Base-by-base conservation (phyloP, 1,140 invertebrate genomes). In the Heliconius nattereri region DNA sequence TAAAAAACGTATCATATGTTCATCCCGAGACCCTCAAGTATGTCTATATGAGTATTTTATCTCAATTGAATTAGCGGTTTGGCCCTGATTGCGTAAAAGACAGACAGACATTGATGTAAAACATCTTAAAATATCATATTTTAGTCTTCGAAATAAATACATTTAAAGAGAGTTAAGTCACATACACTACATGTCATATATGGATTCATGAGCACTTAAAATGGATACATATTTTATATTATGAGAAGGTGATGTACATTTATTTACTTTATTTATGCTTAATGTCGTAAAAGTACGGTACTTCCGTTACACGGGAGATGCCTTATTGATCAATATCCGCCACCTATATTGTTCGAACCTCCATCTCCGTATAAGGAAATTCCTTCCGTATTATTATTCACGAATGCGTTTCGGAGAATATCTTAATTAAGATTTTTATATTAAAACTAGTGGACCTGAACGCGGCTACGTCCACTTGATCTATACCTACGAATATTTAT, bases 351-450 rank as follows among this genome's bases (percentile, higher is more conserved):
- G 60, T 66, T 23, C 23, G 60, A 66, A 66, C 26, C 29, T 66
- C 26, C 29, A 66, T 66, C 60, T 66, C 60, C 60, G 60, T 29
- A 11, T 11, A 26, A 66, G 60, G 60, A 66, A 66, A 66, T 66
- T 57, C 54, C 3, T 2, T 3, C n/a, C 54, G 54, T 57, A 3
- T 57, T 57, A 23, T 57, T 57, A 57, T 57, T n/a, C 54, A 57
- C 54, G n/a, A 11, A 23, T 57, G 8, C 3, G 26, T 60, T 60
- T 60, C 54, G 26, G n/a, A 9, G 19, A 20, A 52, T 52, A 19
- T 52, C 16, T 52, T 52, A 20, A 52, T 20, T 20, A 52, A 52
- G 19, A 20, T 20, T 20, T 19, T 52, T 7, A 52, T 52, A 52
- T 5, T 20, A 52, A 19, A 19, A n/a, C n/a, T n/a, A n/a, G n/a